Percentiles rank a stretch among this genome's conserved stretches.
These are phyloP conservation scores for Hylaeus volcanicus DNA, from an alignment of 1,140 invertebrate species.

Conservation along the genomic window DNA sequence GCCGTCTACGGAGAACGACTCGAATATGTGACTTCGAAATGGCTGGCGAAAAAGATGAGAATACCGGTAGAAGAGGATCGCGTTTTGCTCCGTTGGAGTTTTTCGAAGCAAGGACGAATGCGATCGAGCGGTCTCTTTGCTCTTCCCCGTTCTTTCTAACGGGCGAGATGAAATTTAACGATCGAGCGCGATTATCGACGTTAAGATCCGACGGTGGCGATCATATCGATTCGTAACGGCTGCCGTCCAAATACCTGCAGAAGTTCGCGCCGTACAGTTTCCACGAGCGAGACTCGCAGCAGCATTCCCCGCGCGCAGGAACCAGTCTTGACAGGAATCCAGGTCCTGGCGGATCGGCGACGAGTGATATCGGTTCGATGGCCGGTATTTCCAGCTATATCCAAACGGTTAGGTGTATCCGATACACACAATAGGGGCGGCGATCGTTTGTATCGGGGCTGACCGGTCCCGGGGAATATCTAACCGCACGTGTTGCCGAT, in stretches of 20 bases:
- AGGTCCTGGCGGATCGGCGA: slow-evolving; percentile 51
- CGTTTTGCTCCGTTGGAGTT: too few species aligned
- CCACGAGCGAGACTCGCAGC: neutral
- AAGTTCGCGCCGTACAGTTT: neutral
- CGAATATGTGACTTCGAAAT: too few species aligned
- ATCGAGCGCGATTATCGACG: neutral
- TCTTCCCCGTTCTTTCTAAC: too few species aligned
- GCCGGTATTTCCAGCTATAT: slow-evolving; percentile 62
- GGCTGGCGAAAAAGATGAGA: too few species aligned
- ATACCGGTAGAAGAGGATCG: too few species aligned
- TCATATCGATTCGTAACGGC: neutral
- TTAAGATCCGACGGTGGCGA: neutral
- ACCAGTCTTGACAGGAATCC: slow-evolving; percentile 61
- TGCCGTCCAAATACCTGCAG: neutral
- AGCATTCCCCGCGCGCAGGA: slow-evolving; percentile 51
- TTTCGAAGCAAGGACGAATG: too few species aligned
- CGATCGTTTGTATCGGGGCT: slow-evolving; percentile 72
- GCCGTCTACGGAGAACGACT: too few species aligned
- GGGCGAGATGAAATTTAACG: neutral
- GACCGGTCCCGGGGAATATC: slow-evolving; percentile 60
- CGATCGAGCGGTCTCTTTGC: too few species aligned
- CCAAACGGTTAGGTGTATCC: slow-evolving; percentile 53
- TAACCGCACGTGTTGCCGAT: slow-evolving; percentile 71
- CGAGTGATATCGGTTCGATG: slow-evolving; percentile 42
- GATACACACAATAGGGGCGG: slow-evolving; percentile 72